Percentiles rank a stretch among this genome's conserved stretches.
phyloP scores from a whole-genome alignment of 2,888 invertebrate genomes.

The Vesta saturnalis region DNA sequence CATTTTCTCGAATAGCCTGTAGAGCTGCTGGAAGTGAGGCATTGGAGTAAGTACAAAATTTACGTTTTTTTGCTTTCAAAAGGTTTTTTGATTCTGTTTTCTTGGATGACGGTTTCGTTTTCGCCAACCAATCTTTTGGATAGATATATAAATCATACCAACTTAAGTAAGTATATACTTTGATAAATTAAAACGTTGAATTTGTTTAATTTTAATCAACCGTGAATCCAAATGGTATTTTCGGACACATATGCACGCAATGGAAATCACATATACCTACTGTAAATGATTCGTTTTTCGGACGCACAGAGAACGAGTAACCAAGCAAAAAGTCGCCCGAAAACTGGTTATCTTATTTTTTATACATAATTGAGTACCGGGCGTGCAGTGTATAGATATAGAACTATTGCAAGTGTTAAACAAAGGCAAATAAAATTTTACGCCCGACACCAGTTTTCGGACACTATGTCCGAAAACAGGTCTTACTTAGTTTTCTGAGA shows the following conservation, averaged over 20 bases:
- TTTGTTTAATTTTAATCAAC: not conserved
- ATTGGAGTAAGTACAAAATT: not conserved
- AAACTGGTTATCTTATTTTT: not conserved
- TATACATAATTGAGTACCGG: not conserved
- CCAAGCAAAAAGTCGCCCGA: not conserved
- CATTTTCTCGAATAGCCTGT: not conserved
- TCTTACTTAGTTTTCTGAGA: not conserved
- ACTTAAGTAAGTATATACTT: not conserved
- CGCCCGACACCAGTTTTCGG: not conserved
- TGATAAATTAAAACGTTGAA: not conserved
- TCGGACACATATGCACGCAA: no score
- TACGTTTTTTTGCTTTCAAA: not conserved
- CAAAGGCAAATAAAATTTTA: not conserved
- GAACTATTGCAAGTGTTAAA: not conserved
- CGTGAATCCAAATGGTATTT: no score
- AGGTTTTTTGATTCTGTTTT: not conserved
- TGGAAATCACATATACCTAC: no score
- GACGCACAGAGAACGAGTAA: not conserved
- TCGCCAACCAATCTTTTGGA: not conserved
- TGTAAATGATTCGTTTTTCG: not conserved
- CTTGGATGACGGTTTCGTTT: not conserved
- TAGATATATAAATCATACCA: not conserved
- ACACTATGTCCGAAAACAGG: not conserved
- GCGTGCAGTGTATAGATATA: not conserved
- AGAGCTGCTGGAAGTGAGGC: no score